Evolutionary conservation across 2,888 invertebrate species (phyloP), one percentile per base, ranked within the genome.

Genomic region (Limnephilus marmoratus): DNA sequence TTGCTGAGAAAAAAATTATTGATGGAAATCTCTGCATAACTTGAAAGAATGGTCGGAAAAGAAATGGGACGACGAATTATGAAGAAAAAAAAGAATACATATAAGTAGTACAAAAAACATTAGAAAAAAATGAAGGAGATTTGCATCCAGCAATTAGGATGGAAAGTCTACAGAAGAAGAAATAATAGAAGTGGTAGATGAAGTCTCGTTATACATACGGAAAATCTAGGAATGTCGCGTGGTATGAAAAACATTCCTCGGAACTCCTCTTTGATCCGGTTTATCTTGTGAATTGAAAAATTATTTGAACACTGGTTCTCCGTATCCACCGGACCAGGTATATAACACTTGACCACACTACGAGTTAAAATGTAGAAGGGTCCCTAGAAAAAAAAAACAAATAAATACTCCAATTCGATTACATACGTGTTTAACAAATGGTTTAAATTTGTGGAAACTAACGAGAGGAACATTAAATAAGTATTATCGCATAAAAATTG

Each of bases 181-280:
- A 24, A 11, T 0, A 45, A 45, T 12, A 45, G 45, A 12, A 12
- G 24, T 68, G 68, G 24, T 24, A 24, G 68, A 68, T n/a, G 68
- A 68, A n/a, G n/a, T 68, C 68, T n/a, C 68, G 0, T n/a, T 68
- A n/a, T 53, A 87, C 53, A 11, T 31, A 87, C 87, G 9, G n/a
- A 29, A 53, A 87, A 31, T 12, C 31, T 34, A 24, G 68, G 31
- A 4, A 89, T 9, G 88, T 89, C 88, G 24, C 37, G 31, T 7
- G 88, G 37, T 24, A 49, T 24, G 34, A 68, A 4, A 1, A 90
- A 3, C 2, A 5, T 12, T 9, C 81, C 82, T 1, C 49, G 29
- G 29, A 90, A 45, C 45, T 41, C 82, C 49, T 82, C 90, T 29
- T 90, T 81, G 90, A 34, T 45, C 24, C 82, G 31, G 41, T 15